Evolutionary conservation across 2,888 invertebrate species (phyloP), one percentile per base, ranked within the genome.

Genomic region (Ypsolopha scabrella): DNA sequence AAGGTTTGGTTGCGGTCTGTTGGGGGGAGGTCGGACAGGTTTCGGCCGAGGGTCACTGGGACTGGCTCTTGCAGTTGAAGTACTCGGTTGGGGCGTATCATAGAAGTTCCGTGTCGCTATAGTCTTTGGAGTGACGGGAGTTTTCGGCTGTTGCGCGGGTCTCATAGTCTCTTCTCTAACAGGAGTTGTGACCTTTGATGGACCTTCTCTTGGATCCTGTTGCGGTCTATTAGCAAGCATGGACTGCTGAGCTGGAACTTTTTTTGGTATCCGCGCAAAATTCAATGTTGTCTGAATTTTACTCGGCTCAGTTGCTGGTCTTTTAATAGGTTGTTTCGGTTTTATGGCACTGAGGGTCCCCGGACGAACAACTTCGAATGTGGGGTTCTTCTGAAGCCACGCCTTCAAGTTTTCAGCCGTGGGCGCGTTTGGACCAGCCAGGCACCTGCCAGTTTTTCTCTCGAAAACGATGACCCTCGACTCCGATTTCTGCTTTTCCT

Each of bases 341-440:
- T 72, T 82, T 46, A 74, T 78, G 39, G 88, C 80, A 60, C 85
- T 87, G 0, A 80, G 62, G 37, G 88, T 87, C n/a, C 89, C 90
- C 0, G 92, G 90, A 55, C 90, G 88, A 6, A 96, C 90, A 0
- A 96, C 94, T 86, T 96, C 95, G 74, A 91, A 97, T 0, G 94
- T 93, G 2, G 96, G 96, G 86, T 97, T 93, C 60, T 92, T 92
- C 68, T 93, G 91, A 8, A 97, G 82, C 96, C 96, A 97, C 33
- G 90, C 87, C 63, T 93, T 92, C 38, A 97, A 85, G 67, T 93
- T 93, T 24, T 90, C 89, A 38, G 93, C 91, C 7, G 92, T 93
- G 0, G 97, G 97, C 41, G 96, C 96, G 68, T 91, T 92, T n/a
- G 89, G 88, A 8, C 95, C 96, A 53, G 90, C 89, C 58, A 93